Evolutionary conservation across 2,113 vertebrate species (phyloP), one percentile per base, ranked within the genome.

Genomic region (Rostratula benghalensis): DNA sequence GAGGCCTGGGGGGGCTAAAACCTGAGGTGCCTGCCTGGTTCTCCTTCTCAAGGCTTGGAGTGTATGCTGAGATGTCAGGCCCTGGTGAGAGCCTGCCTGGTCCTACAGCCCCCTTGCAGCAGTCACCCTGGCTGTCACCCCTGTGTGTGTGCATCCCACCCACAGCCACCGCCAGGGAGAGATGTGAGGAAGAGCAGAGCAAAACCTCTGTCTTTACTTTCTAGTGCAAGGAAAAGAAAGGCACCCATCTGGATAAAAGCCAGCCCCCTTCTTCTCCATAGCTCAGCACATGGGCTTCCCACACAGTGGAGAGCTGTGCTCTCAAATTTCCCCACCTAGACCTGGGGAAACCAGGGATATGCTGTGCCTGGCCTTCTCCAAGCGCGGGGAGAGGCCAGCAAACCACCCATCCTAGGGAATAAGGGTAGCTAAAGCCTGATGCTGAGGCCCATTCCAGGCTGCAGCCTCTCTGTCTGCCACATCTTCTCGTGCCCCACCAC

Each of bases 21-120:
- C 0, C 0, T 54, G 33, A 70, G 41, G 14, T 61, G 7, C 19
- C 33, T 77, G 20, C 0, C 1, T 28, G 67, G n/a, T 6, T 79
- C 43, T 71, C 13, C 23, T 54, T 54, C 46, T 48, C 83, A 33
- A 23, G 21, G 19, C 19, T 24, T 73, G 46, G 15, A 7, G 8
- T 13, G 1, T 23, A 37, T 0, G 0, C 20, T 54, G 25, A 39
- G 13, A 60, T 80, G 51, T 63, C 71, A 86, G 33, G 18, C 14
- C 5, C 50, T 17, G 25, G 8, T 19, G 43, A 60, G 20, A 7
- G 7, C 79, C 70, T 50, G 9, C 17, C 28, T 71, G n/a, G 31
- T 43, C 39, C 27, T 33, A 51, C 45, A 5, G 3, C 3, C 13
- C 22, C 17, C 39, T 56, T 51, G 13, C 30, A 64, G 5, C n/a